phyloP scores from a whole-genome alignment of 2,888 invertebrate species.

The Chromoteleia sp. region DNA sequence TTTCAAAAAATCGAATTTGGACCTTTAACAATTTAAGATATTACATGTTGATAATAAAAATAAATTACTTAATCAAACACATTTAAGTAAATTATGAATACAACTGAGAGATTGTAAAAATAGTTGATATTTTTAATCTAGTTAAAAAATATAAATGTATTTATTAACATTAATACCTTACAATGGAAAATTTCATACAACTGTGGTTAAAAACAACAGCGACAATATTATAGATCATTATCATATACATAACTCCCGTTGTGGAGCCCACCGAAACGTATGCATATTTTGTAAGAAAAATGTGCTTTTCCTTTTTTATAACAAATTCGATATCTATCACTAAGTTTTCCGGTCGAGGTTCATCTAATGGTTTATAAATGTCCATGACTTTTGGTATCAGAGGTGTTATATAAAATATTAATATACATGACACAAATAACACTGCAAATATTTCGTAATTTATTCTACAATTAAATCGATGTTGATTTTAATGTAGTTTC shows the following conservation, averaged over 20 bases:
- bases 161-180: not conserved
- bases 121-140: no score
- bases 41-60: no score
- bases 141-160: no score
- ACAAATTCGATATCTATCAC: not conserved
- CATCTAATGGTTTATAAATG: conserved; percentile 1
- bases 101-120: no score
- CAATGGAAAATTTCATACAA: not conserved
- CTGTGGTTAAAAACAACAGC: not conserved
- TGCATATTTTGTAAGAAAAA: not conserved
- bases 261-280: not conserved
- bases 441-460: not conserved
- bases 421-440: not conserved
- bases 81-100: no score
- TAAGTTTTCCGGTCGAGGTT: not conserved
- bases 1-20: not conserved
- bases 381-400: conserved; percentile 1
- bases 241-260: not conserved
- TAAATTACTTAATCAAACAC: no score
- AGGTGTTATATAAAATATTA: not conserved
- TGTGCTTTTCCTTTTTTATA: not conserved
- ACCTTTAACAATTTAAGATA: no score
- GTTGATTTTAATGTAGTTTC: not conserved
- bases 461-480: not conserved
- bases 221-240: not conserved